A percentile compares a stretch with the other conserved stretches of the same genome.
These are phyloP conservation scores for Pampusana beccarii DNA, from an alignment of 2,113 vertebrate species.

Conservation along the genomic window DNA sequence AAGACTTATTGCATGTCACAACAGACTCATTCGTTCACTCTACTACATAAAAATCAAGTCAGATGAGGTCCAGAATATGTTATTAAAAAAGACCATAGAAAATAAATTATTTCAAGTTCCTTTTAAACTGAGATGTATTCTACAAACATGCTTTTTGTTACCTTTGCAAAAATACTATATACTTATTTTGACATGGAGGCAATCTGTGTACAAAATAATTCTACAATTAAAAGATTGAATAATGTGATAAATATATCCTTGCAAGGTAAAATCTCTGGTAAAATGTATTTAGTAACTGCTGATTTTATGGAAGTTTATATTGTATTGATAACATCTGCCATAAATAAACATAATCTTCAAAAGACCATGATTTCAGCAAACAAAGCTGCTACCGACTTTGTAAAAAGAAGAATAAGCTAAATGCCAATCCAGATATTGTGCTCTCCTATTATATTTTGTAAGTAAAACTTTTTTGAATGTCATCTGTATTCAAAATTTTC, in stretches of 20 bases:
- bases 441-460: not conserved
- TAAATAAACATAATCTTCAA: not conserved
- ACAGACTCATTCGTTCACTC: not conserved
- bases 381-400: not conserved
- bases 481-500: not conserved
- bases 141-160: not conserved
- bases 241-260: not conserved
- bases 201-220: not conserved
- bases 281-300: not conserved
- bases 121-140: not conserved
- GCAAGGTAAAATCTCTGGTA: not conserved
- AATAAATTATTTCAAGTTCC: not conserved
- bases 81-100: not conserved
- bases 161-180: not conserved
- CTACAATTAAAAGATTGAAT: not conserved
- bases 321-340: not conserved
- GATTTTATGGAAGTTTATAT: not conserved
- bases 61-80: not conserved
- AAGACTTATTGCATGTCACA: not conserved
- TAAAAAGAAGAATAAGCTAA: not conserved
- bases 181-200: not conserved
- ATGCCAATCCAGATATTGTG: not conserved
- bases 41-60: not conserved
- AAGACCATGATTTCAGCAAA: not conserved
- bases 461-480: not conserved